Conservation (phyloP, 2,888 invertebrate species). For the Pterostichus niger region DNA sequence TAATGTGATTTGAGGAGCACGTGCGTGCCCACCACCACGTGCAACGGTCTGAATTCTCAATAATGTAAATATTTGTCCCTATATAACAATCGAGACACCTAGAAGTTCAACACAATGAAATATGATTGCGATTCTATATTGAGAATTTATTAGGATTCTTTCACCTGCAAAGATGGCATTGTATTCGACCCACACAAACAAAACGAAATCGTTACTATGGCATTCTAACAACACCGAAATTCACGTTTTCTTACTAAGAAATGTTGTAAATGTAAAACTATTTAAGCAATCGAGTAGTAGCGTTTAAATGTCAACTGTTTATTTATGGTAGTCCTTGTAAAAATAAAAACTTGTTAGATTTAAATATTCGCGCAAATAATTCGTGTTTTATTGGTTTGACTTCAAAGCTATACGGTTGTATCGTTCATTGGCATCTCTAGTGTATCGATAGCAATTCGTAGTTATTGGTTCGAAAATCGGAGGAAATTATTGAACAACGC, state of each 20-base stretch:
- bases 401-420: neutral
- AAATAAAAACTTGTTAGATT: slow-evolving; percentile 21
- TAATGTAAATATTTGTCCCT: slow-evolving; percentile 64
- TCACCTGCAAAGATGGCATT: slow-evolving; percentile 49
- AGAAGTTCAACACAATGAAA: slow-evolving; percentile 58
- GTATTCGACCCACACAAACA: slow-evolving; percentile 15
- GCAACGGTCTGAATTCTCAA: slow-evolving; percentile 39
- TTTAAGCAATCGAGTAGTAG: slow-evolving; percentile 31
- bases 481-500: slow-evolving; percentile 38
- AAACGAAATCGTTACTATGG: slow-evolving; percentile 42
- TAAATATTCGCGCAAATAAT: slow-evolving; percentile 25
- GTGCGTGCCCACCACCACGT: neutral
- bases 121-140: slow-evolving; percentile 40
- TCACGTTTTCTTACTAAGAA: slow-evolving; percentile 37
- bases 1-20: slow-evolving; percentile 29
- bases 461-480: neutral
- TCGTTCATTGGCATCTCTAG: slow-evolving; percentile 1
- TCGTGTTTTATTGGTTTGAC: neutral
- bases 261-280: slow-evolving; percentile 50
- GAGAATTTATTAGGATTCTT: slow-evolving; percentile 53
- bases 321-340: slow-evolving; percentile 41
- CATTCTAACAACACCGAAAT: slow-evolving; percentile 33
- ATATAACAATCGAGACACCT: slow-evolving; percentile 62
- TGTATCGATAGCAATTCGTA: neutral
- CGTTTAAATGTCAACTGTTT: slow-evolving; percentile 48